phyloP scores from a whole-genome alignment of 1,140 invertebrate genomes.

The Tribolium castaneum region DNA sequence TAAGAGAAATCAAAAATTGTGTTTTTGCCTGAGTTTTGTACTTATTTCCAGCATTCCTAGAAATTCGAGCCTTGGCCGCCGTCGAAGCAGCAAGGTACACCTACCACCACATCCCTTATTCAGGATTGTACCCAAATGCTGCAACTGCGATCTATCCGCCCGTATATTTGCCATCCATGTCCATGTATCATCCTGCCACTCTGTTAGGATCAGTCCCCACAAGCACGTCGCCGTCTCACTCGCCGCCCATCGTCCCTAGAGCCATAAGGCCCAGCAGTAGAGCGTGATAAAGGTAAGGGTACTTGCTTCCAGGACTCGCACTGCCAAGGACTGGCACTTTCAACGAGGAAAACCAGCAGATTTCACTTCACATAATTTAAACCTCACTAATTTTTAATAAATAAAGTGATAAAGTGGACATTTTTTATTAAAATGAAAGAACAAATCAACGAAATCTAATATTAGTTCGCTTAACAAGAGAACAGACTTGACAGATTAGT shows the following conservation, averaged over 20 bases:
- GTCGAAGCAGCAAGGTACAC: constrained; percentile 52
- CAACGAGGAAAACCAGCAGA: too few relatives aligned
- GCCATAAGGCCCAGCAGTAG: constrained; percentile 49
- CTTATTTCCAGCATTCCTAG: constrained; percentile 52
- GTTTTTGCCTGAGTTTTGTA: constrained; percentile 5
- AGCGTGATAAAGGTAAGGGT: constrained; percentile 54
- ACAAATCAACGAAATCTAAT: too few relatives aligned
- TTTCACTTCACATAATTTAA: too few relatives aligned
- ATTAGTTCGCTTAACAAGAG: too few relatives aligned
- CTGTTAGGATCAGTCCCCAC: constrained; percentile 44
- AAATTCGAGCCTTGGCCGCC: constrained; percentile 52
- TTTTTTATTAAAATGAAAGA: too few relatives aligned
- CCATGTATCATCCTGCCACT: constrained; percentile 48
- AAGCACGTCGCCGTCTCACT: constrained; percentile 46
- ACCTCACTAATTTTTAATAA: too few relatives aligned
- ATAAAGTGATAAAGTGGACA: too few relatives aligned
- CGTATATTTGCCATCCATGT: constrained; percentile 50
- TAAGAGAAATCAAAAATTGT: too few relatives aligned
- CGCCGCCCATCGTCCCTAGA: constrained; percentile 39
- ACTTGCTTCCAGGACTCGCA: neutral
- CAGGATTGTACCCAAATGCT: constrained; percentile 49
- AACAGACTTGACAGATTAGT: too few relatives aligned
- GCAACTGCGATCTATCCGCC: constrained; percentile 52
- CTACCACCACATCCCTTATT: constrained; percentile 53
- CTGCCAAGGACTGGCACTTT: too few relatives aligned